Evolutionary conservation across 2,797 vertebrate genomes (phyloP).

Genomic region (Sebastes ruberrimus): DNA sequence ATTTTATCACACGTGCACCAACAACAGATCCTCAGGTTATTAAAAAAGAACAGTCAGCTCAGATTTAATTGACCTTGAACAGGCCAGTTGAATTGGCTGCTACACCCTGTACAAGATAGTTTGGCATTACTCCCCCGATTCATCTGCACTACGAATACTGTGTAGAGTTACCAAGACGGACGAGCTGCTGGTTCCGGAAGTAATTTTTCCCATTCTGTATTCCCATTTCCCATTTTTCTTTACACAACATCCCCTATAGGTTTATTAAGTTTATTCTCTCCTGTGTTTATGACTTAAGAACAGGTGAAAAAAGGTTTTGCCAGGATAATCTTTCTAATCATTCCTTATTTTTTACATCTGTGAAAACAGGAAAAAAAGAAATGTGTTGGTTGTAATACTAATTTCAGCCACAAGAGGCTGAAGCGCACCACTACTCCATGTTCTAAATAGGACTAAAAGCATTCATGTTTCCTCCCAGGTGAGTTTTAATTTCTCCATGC

Average conservation of each 20-base stretch:
- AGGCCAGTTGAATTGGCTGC: neutral
- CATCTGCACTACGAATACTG: neutral
- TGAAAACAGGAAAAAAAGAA: neutral
- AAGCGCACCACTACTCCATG: neutral
- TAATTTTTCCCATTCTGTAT: neutral
- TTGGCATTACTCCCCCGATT: neutral
- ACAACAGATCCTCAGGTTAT: slow-evolving; percentile 23
- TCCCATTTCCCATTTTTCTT: neutral
- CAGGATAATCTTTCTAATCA: too few species aligned
- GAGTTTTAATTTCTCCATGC: neutral
- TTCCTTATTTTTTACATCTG: neutral
- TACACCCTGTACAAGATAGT: neutral
- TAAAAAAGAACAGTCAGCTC: slow-evolving; percentile 18
- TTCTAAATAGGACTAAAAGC: neutral
- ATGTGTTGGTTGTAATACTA: neutral
- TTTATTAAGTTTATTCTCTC: neutral
- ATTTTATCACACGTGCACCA: neutral
- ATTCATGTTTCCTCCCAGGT: neutral
- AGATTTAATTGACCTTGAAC: neutral
- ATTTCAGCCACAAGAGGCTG: neutral
- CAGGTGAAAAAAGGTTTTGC: neutral
- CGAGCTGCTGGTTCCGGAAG: neutral
- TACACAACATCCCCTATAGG: too few species aligned
- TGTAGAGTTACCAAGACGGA: neutral
- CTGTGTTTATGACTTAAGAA: neutral